Conservation (phyloP, 2,888 invertebrate genomes). For the Cacoxenus indagator region DNA sequence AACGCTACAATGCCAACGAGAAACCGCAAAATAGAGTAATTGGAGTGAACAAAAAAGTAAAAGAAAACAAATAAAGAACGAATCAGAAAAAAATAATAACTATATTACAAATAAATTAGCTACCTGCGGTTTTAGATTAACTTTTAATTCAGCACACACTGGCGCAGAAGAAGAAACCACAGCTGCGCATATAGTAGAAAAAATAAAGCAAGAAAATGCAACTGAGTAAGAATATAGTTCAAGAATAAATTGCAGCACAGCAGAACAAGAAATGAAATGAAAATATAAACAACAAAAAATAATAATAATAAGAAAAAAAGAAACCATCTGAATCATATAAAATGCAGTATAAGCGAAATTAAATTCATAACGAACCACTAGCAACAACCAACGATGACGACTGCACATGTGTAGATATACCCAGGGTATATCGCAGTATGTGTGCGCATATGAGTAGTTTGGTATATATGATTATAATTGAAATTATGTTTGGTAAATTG, state of each 20-base stretch:
- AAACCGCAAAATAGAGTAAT: slow-evolving; percentile 23
- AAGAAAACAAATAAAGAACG: slow-evolving; percentile 3
- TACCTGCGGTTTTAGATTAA: slow-evolving; percentile 55
- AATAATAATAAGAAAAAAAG: slow-evolving; percentile 1
- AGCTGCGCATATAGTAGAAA: not conserved
- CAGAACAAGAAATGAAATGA: not conserved
- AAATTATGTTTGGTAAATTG: slow-evolving; percentile 41
- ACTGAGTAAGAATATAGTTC: not conserved
- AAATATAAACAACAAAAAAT: not conserved
- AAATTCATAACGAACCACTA: not conserved
- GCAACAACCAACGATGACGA: not conserved
- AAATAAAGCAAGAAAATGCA: not conserved
- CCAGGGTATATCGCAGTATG: not conserved
- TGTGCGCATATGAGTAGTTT: not conserved
- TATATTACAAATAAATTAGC: slow-evolving; percentile 60
- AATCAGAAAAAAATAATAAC: not conserved
- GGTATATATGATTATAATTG: slow-evolving; percentile 30
- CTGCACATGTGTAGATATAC: not conserved
- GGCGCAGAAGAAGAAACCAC: slow-evolving; percentile 1
- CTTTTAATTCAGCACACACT: slow-evolving; percentile 43
- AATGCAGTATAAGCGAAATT: not conserved
- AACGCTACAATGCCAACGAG: no score
- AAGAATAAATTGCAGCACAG: not conserved
- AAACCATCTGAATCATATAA: no score
- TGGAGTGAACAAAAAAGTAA: slow-evolving; percentile 31